Base-by-base conservation (phyloP, 2,888 invertebrate genomes). In the Xestia ashworthii region DNA sequence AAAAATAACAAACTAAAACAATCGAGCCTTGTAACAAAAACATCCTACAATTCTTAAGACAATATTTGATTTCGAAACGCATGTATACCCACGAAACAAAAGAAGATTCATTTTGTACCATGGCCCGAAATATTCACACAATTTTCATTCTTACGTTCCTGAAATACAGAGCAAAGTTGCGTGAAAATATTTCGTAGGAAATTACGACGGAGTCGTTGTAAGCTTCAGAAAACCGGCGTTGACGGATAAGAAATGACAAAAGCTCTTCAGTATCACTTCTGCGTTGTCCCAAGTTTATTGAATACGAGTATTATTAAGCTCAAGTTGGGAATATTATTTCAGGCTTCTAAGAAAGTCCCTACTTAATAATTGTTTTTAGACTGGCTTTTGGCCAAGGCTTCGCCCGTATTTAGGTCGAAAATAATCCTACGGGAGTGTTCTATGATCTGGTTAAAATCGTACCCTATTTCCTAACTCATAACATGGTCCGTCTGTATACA, bases 231-330 rank as follows among this genome's bases (percentile, higher is more conserved):
- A 79, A 78, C 82, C 32, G 69, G 67, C 73, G 82, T 68, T 82
- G 79, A 74, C 71, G 71, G 75, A 81, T 81, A 75, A 86, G 74
- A 81, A 76, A 86, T 81, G 76, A 88, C 88, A 89, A 89, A 88
- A 83, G 81, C 78, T 71, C 68, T 80, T 75, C 64, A 66, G 72
- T 79, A 76, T 83, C 79, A 84, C 82, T 89, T 88, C 83, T 50
- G 60, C 74, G 53, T 76, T 80, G 79, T 79, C 71, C 58, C 72
- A 78, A 80, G 71, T 84, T 84, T 84, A 84, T 88, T 86, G 80
- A 86, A 86, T 80, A 80, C 71, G 67, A 72, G 74, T 71, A 76
- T 76, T 76, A 79, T 84, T 74, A 75, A 77, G 79, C 60, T 83
- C 64, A 75, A 80, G 69, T 70, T 66, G 53, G 19, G 70, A 69